These are phyloP conservation scores for Callorhinus ursinus DNA, from an alignment of 2,113 vertebrate species.

Conservation along the genomic window DNA sequence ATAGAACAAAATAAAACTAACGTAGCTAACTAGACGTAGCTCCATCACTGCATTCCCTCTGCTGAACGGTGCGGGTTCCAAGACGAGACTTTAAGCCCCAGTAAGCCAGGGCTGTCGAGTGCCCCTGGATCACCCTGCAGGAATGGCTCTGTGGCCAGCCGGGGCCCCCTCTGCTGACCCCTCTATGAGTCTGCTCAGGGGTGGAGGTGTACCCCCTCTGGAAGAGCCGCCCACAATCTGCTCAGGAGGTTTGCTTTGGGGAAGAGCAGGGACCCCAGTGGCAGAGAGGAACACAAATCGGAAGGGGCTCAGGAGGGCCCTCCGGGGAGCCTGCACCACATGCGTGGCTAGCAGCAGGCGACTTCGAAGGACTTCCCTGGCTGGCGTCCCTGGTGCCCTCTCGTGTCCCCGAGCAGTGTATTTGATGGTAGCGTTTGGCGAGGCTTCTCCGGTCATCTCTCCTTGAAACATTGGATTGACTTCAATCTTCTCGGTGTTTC, in stretches of 20 bases:
- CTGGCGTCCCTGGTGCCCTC: background rate
- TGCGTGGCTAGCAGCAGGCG: fast-evolving
- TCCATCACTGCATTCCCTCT: fast-evolving
- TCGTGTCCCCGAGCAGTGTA: fast-evolving
- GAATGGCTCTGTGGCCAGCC: background rate
- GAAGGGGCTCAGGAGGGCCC: background rate
- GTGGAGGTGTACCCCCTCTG: fast-evolving
- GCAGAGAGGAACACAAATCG: background rate
- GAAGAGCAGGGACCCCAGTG: too few species aligned
- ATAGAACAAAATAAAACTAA: fast-evolving
- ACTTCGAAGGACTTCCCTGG: fast-evolving
- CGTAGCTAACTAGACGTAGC: background rate
- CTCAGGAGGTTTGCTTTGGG: background rate
- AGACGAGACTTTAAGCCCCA: fast-evolving
- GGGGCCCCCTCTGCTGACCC: fast-evolving
- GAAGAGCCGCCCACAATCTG: fast-evolving
- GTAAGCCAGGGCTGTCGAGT: fast-evolving
- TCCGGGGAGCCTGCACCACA: fast-evolving
- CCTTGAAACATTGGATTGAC: fast-evolving
- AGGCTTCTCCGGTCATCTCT: background rate
- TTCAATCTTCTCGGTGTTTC: fast-evolving
- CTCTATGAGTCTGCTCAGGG: background rate
- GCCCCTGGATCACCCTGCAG: fast-evolving
- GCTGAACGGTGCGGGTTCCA: fast-evolving
- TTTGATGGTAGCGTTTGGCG: fast-evolving